A percentile compares a stretch with the other conserved stretches of the same genome.
Evolutionary conservation across 2,888 invertebrate species (phyloP).

Genomic region (Periphyllus acericola): DNA sequence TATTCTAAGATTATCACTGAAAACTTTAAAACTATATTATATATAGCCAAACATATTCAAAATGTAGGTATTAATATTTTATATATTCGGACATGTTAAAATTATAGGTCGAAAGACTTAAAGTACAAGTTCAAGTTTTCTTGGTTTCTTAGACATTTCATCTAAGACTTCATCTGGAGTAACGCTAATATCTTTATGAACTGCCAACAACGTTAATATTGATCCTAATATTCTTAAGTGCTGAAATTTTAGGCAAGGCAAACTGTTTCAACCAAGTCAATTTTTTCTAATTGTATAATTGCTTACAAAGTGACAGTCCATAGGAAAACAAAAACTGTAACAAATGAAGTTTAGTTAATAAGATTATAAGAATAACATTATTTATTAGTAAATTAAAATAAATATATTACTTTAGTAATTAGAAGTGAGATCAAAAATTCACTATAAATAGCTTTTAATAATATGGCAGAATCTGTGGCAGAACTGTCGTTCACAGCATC

Average conservation of each 20-base stretch:
- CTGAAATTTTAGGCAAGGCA: no score
- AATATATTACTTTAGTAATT: neutral
- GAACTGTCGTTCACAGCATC: neutral
- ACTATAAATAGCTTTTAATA: neutral
- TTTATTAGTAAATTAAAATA: neutral
- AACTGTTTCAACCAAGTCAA: no score
- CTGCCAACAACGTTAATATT: neutral
- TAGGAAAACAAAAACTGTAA: neutral
- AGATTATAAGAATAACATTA: neutral
- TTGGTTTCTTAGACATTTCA: neutral
- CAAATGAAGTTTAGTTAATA: neutral
- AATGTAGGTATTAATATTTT: no score
- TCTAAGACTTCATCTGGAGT: slow-evolving; percentile 3
- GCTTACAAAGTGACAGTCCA: neutral
- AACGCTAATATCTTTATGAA: neutral
- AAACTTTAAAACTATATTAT: no score
- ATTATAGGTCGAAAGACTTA: neutral
- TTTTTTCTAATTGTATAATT: neutral
- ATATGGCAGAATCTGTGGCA: neutral
- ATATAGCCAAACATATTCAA: no score
- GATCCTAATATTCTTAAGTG: no score
- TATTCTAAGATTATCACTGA: no score
- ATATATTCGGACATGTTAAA: no score
- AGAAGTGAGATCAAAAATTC: neutral
- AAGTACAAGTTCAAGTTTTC: neutral